Evolutionary conservation across 1,140 invertebrate genomes (phyloP).

Genomic region (Cataglyphis hispanica): DNA sequence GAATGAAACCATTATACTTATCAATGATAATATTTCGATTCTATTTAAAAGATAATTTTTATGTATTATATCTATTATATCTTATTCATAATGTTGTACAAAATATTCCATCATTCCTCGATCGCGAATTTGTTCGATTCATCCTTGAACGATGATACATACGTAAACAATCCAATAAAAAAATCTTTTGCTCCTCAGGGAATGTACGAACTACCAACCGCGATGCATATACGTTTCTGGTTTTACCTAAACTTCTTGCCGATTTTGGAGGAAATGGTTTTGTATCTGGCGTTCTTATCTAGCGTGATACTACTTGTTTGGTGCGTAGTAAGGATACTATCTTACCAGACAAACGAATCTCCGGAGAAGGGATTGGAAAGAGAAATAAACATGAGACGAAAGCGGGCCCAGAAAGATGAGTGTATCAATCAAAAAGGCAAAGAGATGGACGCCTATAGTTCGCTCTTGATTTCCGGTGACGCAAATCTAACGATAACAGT

Average conservation of each 20-base stretch:
- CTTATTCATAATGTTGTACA: neutral
- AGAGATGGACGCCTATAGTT: constrained; percentile 84
- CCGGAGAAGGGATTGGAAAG: constrained; percentile 78
- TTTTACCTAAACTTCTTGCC: constrained; percentile 91
- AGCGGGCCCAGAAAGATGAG: constrained; percentile 79
- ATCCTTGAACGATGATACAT: neutral
- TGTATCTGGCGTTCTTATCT: constrained; percentile 88
- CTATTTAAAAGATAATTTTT: too few relatives aligned
- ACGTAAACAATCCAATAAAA: neutral
- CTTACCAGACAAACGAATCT: constrained; percentile 77
- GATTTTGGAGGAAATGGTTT: constrained; percentile 86
- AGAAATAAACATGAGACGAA: constrained; percentile 78
- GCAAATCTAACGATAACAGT: neutral
- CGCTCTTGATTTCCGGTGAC: constrained; percentile 81
- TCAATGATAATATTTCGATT: neutral
- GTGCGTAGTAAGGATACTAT: constrained; percentile 82
- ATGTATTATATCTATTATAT: too few relatives aligned
- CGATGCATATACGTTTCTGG: constrained; percentile 89
- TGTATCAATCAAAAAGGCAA: constrained; percentile 74
- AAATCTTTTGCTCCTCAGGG: constrained; percentile 86
- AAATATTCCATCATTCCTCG: neutral
- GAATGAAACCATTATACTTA: too few relatives aligned
- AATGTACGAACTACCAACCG: constrained; percentile 89
- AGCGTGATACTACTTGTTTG: constrained; percentile 87
- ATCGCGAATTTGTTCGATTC: neutral